These are phyloP conservation scores for Fulmarus glacialis DNA, from an alignment of 2,113 vertebrate genomes.

Conservation along the genomic window DNA sequence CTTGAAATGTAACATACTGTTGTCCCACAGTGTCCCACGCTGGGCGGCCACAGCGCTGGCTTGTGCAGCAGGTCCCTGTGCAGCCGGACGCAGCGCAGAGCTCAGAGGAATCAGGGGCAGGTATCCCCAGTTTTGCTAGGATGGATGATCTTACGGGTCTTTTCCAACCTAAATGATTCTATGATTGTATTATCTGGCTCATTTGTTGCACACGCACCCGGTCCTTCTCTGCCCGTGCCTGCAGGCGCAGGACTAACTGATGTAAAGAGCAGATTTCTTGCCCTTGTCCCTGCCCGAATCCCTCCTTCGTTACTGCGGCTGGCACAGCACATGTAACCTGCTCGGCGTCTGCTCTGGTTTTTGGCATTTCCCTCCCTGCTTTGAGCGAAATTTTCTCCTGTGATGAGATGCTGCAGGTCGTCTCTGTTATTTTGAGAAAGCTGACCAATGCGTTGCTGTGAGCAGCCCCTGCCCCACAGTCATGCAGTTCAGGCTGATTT, in stretches of 20 bases:
- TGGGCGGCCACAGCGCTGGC: background rate
- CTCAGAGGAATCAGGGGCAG: background rate
- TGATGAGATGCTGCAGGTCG: background rate
- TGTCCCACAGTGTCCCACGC: background rate
- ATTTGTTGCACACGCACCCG: accelerated
- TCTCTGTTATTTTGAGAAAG: background rate
- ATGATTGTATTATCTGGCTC: background rate
- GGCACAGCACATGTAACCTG: background rate
- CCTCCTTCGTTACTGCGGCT: accelerated
- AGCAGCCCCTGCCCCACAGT: background rate
- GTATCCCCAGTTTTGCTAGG: background rate
- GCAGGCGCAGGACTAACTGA: background rate
- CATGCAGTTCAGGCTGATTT: accelerated
- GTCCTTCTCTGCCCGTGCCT: accelerated
- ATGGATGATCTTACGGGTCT: background rate
- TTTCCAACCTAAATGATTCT: background rate
- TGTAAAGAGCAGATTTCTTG: background rate
- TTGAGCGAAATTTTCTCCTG: background rate
- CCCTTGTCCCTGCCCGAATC: background rate
- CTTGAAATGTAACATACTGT: accelerated
- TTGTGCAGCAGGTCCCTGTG: background rate
- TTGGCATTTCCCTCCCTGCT: background rate
- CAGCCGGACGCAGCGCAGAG: background rate
- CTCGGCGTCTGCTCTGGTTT: background rate
- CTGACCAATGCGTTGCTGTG: background rate